Conservation (phyloP, 2,797 vertebrate species). For the Lithobates pipiens region DNA sequence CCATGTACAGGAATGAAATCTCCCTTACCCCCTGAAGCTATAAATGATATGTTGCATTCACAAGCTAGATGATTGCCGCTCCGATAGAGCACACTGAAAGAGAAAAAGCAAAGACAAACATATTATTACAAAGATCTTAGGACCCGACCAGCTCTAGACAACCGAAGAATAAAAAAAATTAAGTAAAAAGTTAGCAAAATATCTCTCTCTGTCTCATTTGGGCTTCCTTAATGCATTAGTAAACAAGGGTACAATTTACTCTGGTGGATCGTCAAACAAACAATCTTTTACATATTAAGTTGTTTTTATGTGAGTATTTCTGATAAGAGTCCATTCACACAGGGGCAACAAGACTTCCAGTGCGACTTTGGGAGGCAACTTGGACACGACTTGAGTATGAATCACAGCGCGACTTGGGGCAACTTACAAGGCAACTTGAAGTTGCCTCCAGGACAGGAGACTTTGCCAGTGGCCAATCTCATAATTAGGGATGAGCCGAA, state of each 20-base stretch:
- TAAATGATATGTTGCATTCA: slow-evolving; percentile 7
- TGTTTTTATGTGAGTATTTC: neutral
- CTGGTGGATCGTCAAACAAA: too few relatives aligned
- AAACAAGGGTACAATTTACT: neutral
- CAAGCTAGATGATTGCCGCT: slow-evolving; percentile 1
- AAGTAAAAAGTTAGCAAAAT: neutral
- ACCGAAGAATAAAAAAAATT: neutral
- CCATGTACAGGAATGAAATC: slow-evolving; percentile 1
- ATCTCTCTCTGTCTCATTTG: neutral
- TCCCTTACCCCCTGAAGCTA: neutral
- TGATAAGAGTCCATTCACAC: too few relatives aligned
- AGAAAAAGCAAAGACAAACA: slow-evolving; percentile 7
- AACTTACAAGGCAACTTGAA: too few relatives aligned
- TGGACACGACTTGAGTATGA: too few relatives aligned
- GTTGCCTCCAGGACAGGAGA: too few relatives aligned
- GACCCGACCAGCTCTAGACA: neutral
- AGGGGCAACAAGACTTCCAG: too few relatives aligned
- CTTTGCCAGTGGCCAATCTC: too few relatives aligned
- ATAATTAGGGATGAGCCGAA: too few relatives aligned
- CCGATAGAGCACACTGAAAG: neutral
- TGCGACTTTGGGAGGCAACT: too few relatives aligned
- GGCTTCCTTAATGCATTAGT: neutral
- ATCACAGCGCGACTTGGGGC: too few relatives aligned
- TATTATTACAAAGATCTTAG: neutral
- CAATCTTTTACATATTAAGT: neutral